A percentile compares a stretch with the other conserved stretches of the same genome.
phyloP scores from a whole-genome alignment of 2,888 invertebrate genomes.

The Acheta domesticus region DNA sequence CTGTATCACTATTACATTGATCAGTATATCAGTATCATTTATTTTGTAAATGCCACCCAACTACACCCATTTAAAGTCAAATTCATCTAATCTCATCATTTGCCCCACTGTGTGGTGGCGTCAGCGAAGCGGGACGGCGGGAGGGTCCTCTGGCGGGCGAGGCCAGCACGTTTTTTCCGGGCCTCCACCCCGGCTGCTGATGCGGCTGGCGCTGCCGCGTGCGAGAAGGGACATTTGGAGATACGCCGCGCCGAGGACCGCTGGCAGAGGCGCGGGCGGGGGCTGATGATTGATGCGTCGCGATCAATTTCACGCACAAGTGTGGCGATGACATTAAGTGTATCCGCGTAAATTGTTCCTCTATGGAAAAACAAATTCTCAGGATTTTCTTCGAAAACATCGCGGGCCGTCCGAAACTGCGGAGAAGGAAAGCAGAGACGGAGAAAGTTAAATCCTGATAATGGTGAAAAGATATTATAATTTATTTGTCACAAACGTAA shows the following conservation, averaged over 20 bases:
- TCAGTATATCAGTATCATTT: no score
- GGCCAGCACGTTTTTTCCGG: neutral
- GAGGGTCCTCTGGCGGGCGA: neutral
- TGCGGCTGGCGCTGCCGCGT: neutral
- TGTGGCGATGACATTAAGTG: conserved; percentile 7
- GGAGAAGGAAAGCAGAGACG: no score
- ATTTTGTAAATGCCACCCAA: no score
- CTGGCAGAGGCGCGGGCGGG: neutral
- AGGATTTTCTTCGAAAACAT: neutral
- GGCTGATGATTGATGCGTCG: neutral
- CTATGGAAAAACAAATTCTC: neutral
- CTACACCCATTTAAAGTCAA: no score
- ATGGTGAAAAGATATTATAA: no score
- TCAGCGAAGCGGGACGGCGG: no score
- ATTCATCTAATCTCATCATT: no score
- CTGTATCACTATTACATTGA: no score
- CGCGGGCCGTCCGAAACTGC: no score
- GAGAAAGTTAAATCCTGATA: no score
- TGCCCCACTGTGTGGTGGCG: no score
- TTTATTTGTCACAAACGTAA: no score
- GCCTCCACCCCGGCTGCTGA: neutral
- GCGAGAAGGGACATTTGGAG: neutral
- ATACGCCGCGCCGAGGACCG: neutral
- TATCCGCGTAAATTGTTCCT: neutral
- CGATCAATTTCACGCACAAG: neutral